Evolutionary conservation across 2,888 invertebrate genomes (phyloP), one percentile per base, ranked within the genome.

Genomic region (Apodemia hepburni): DNA sequence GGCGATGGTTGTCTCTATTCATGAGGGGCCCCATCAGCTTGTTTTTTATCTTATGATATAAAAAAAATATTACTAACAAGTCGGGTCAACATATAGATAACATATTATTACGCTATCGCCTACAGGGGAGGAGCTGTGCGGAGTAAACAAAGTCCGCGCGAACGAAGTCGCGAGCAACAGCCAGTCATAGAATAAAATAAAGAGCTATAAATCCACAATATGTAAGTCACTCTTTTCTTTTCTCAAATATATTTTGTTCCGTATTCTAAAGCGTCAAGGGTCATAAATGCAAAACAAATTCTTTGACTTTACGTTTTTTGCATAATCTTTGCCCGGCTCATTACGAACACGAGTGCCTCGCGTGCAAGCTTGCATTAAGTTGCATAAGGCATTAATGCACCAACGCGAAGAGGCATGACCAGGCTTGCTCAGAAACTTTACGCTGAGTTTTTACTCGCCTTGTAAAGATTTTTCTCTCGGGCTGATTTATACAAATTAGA

Each of bases 301-400:
- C 33, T 17, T 35, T 47, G 47, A 22, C 58, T 3, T n/a, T 63
- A 63, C 64, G 33, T 60, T 61, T 54, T 54, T 35, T 47, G 51
- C 47, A 62, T 71, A 67, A 61, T 79, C 79, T 81, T 74, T 81
- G 79, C 45, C 65, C 58, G 65, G 70, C 78, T 81, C 77, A 77
- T 79, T 82, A 78, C 66, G 65, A 67, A 69, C 70, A 70, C 71
- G 76, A 82, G 82, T 78, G 75, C 80, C 67, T 77, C 70, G 81
- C 76, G 71, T 83, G 85, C 82, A 75, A 73, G 81, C 80, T 75
- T 75, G 84, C 86, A 87, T 86, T 84, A 87, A 87, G 81, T 84
- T 82, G 75, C 80, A 64, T 66, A 80, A 71, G 79, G 80, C 82
- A 87, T 88, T 87, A 87, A 86, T 85, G 86, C 87, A 81, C 76